phyloP scores from a whole-genome alignment of 1,140 invertebrate species.

The Sitobion miscanthi region DNA sequence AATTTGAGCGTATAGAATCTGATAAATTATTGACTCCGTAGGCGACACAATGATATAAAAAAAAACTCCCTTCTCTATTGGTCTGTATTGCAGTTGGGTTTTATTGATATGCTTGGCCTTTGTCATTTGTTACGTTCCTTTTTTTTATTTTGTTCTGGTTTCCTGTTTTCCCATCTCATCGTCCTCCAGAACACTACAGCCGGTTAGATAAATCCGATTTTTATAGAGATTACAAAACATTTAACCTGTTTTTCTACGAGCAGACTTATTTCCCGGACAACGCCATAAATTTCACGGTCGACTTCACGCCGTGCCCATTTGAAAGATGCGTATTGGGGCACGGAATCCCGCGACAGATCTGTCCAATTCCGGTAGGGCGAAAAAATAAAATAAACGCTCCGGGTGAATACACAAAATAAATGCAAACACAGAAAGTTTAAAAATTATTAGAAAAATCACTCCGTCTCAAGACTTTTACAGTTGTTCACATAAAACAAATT shows the following conservation, averaged over 20 bases:
- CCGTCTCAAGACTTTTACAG: neutral
- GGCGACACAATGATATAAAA: neutral
- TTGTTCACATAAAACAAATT: neutral
- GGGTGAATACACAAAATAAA: conserved; percentile 44
- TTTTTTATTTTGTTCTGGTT: conserved; percentile 29
- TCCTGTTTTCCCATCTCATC: conserved; percentile 22
- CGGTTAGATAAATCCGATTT: conserved; percentile 56
- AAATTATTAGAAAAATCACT: neutral
- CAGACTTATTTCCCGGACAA: conserved; percentile 53
- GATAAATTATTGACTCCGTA: conserved; percentile 35
- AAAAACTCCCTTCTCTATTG: neutral
- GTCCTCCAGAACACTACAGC: conserved; percentile 16
- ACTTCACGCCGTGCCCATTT: conserved; percentile 37
- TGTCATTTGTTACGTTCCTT: conserved; percentile 32
- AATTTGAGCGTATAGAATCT: neutral
- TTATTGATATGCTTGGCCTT: conserved; percentile 50
- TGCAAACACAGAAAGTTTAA: conserved; percentile 15
- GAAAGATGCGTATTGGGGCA: conserved; percentile 39
- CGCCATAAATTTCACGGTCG: conserved; percentile 54
- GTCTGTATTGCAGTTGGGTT: conserved; percentile 29
- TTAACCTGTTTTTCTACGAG: conserved; percentile 56
- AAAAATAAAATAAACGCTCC: conserved; percentile 40
- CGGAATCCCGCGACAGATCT: conserved; percentile 26
- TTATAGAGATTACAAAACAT: conserved; percentile 57
- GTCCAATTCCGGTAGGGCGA: conserved; percentile 41